Evolutionary conservation across 2,113 vertebrate genomes (phyloP).

Genomic region (Catagonus wagneri): DNA sequence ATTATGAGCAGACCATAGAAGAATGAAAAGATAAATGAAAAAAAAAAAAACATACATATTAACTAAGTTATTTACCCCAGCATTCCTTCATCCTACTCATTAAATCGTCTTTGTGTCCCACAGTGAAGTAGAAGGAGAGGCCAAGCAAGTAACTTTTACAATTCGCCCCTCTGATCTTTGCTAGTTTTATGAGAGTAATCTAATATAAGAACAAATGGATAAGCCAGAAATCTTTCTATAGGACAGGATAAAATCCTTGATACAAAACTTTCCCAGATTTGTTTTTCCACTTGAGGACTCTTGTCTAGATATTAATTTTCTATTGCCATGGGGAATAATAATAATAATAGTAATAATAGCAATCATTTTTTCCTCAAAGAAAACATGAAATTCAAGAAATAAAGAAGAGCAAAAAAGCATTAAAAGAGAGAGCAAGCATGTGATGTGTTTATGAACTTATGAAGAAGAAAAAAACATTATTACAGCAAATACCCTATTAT

Average conservation of each 20-base stretch:
- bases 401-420: background rate
- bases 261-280: background rate
- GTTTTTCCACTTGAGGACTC: background rate
- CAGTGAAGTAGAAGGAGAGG: background rate
- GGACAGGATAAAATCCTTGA: background rate
- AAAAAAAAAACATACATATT: background rate
- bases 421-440: background rate
- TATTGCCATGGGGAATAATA: background rate
- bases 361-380: background rate
- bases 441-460: background rate
- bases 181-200: background rate
- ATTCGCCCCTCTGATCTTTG: background rate
- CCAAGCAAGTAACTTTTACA: background rate
- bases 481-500: background rate
- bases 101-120: background rate
- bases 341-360: background rate
- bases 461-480: background rate
- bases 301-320: background rate
- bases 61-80: background rate
- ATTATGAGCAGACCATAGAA: background rate
- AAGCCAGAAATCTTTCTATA: background rate
- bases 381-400: background rate
- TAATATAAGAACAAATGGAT: background rate
- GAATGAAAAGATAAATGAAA: background rate
- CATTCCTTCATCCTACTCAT: background rate